Evolutionary conservation across 2,888 invertebrate genomes (phyloP), one percentile per base, ranked within the genome.

Genomic region (Brachyptera risi): DNA sequence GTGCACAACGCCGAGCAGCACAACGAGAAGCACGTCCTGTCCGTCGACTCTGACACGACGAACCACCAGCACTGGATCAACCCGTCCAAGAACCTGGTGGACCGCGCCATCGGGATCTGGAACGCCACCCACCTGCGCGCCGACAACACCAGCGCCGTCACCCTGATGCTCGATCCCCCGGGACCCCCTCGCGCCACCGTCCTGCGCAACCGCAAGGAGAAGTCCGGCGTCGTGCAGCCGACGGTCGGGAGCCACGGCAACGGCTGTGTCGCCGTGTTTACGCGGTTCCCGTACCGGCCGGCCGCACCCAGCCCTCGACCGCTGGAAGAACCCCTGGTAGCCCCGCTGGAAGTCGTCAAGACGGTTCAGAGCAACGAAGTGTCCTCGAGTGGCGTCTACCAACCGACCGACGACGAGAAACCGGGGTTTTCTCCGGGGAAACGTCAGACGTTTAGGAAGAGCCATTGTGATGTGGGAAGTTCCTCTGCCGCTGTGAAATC

Each of bases 61-160:
- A 50, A 26, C 15, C 50, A 49, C 26, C 51, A 47, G 26, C 49
- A 58, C 66, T 92, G 91, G 90, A 83, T 90, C 61, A 96, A 97
- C 76, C 96, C 96, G 0, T 94, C 96, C 58, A 92, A 94, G 73
- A 85, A 88, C 68, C 78, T 98, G 60, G 96, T 94, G 0, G 91
- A 85, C 74, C 84, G 80, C 71, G 95, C 90, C 54, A 80, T 90
- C 56, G 88, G 90, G 66, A 83, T 85, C 60, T 98, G 97, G 96
- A 84, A 86, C 19, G 82, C 81, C 51, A 88, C 91, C 4, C 83
- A 88, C 71, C 86, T 96, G 82, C 83, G 96, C 38, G 97, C 98
- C 0, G 98, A 98, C 75, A 98, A 98, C 74, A 95, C 96, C 0
- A 95, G 94, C 13, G 96, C 94, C 49, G 91, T 98, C 19, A 90